Evolutionary conservation across 2,888 invertebrate species (phyloP).

Genomic region (Andrena flavipes): DNA sequence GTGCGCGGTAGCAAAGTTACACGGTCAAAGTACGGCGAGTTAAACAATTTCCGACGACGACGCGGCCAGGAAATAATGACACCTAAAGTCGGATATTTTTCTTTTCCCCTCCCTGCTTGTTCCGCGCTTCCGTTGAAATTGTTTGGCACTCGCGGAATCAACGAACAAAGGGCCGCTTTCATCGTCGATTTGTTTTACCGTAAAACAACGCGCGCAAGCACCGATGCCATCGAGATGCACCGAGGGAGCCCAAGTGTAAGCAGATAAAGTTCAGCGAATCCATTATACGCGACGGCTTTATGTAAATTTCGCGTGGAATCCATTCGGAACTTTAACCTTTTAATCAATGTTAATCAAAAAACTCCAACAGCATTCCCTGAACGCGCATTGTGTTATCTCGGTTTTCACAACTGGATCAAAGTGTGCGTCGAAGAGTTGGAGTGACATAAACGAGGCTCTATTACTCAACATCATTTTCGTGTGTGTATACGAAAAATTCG

Average conservation of each 20-base stretch:
- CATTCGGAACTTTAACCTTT: slow-evolving; percentile 26
- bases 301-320: slow-evolving; percentile 29
- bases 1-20: not conserved
- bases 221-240: not conserved
- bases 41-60: not conserved
- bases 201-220: not conserved
- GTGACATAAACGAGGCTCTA: not conserved
- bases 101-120: not conserved
- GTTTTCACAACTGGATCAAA: not conserved
- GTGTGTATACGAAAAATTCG: too few relatives aligned
- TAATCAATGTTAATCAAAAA: not conserved
- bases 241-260: not conserved
- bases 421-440: not conserved
- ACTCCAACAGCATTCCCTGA: not conserved
- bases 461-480: not conserved
- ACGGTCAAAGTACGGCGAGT: not conserved
- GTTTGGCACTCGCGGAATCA: not conserved
- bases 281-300: slow-evolving; percentile 27
- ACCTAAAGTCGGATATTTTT: not conserved
- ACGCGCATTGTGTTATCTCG: not conserved
- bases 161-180: not conserved
- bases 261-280: slow-evolving; percentile 17
- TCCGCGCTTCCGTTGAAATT: not conserved
- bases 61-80: not conserved
- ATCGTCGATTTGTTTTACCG: not conserved